Base-by-base conservation (phyloP, 2,797 vertebrate species). In the Diplodus sargus region DNA sequence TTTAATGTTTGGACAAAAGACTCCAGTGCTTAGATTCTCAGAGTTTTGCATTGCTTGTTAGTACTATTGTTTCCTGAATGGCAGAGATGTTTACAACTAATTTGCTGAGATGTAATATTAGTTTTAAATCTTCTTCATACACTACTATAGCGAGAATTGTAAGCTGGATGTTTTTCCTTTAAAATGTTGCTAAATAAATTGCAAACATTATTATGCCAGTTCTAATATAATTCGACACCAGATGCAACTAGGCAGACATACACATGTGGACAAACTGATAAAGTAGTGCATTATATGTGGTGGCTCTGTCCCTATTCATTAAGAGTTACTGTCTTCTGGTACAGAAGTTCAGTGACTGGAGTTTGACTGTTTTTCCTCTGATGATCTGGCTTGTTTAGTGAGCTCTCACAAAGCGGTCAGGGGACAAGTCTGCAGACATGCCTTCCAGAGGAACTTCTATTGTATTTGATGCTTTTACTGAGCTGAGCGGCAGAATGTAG, bases 321-420 rank as follows among this genome's bases (percentile, higher is more conserved):
- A 81, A 45, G 72, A 74, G 66, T 82, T 82, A 85, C 62, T 88
- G 63, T 57, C 68, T 76, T 74, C 65, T 87, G 59, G 78, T 83
- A 49, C 18, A 70, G 57, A 76, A 57, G 64, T 88, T 86, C 70
- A 85, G 54, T 48, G 73, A 68, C 70, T 71, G 4, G n/a, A 84
- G 70, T 74, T 82, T 81, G 69, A 73, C 45, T 85, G 61, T 76
- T 87, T 76, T 78, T 74, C 63, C 68, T 85, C 80, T 88, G 76
- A 87, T 88, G 75, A 90, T 87, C 77, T 69, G 69, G 68, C 74
- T 70, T 63, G 70, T 84, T 85, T 86, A 68, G 51, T 72, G 58
- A 54, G 60, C 67, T 88, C 76, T 84, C 62, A 77, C 83, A 69
- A 79, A 83, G 86, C n/a, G 1, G 83, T 66, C 70, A 81, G 69